Evolutionary conservation across 2,113 vertebrate species (phyloP).

Genomic region (Columbina picui): DNA sequence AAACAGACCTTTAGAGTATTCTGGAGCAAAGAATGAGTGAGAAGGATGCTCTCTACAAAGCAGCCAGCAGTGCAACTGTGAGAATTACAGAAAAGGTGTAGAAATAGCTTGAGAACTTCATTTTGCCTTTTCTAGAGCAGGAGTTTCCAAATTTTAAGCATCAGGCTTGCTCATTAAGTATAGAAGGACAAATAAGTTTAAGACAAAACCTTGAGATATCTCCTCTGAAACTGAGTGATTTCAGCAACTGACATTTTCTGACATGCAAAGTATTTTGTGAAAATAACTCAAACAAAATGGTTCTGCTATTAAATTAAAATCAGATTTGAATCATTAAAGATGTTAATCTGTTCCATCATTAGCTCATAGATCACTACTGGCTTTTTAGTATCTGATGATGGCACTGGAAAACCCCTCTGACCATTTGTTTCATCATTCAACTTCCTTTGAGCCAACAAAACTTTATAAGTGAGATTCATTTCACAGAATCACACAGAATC

Average conservation of each 20-base stretch:
- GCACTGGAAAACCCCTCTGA: neutral
- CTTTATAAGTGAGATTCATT: neutral
- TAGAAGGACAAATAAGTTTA: neutral
- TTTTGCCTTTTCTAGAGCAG: neutral
- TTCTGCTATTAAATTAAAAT: neutral
- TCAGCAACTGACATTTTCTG: neutral
- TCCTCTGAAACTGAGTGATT: neutral
- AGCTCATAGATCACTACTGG: neutral
- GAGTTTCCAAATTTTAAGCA: neutral
- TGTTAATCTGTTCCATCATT: neutral
- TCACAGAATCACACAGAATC: too few relatives aligned
- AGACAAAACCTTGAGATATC: neutral
- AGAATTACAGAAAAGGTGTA: neutral
- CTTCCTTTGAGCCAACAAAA: neutral
- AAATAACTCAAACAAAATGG: neutral
- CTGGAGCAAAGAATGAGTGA: neutral
- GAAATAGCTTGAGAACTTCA: neutral
- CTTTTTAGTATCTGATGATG: neutral
- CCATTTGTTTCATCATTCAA: neutral
- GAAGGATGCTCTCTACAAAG: neutral
- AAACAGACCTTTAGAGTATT: neutral
- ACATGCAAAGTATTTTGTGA: neutral
- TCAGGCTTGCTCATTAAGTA: neutral
- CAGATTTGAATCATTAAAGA: neutral
- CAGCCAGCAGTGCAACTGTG: rapidly evolving